Base-by-base conservation (phyloP, 2,888 invertebrate species). In the Epinotia nisella region DNA sequence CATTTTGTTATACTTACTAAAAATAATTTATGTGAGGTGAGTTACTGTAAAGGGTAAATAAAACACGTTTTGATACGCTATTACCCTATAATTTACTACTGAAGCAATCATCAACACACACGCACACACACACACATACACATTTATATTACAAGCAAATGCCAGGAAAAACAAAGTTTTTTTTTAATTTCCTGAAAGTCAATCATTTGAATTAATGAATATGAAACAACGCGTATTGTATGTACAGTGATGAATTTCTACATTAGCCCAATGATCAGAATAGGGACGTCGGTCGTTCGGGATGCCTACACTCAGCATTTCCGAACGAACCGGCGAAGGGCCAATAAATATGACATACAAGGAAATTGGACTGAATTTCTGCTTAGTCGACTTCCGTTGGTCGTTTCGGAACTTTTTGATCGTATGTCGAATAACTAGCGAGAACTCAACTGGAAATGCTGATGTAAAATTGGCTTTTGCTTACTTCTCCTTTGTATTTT, bases 281-380 rank as follows among this genome's bases (percentile, higher is more conserved):
- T 68, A 45, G 15, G 65, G 59, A 55, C 59, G 13, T 17, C 58
- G 41, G 56, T 56, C 56, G 72, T 9, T 29, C 68, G 58, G 69
- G 68, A 73, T 59, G 73, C 73, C 69, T 73, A 69, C 29, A 76
- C 79, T 84, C 87, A 84, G 84, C 84, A 74, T 82, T 85, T 82
- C 81, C 79, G 79, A 78, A 75, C 79, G 75, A 75, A 78, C 79
- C 80, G 80, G 83, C 79, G 77, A 78, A 83, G 81, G 82, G 81
- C 86, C 87, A 89, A 90, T 91, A 92, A 90, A 91, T 90, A 90
- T 91, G 89, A 88, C 85, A 86, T 80, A 79, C 79, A 81, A 84
- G 87, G 87, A 90, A 90, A 91, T 92, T 90, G 90, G 87, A 87
- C 81, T 78, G 84, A 87, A 88, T 85, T 88, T 87, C 86, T 85